A percentile compares a stretch with the other conserved stretches of the same genome.
Evolutionary conservation across 2,113 vertebrate species (phyloP).

Genomic region (Odocoileus hemionus): DNA sequence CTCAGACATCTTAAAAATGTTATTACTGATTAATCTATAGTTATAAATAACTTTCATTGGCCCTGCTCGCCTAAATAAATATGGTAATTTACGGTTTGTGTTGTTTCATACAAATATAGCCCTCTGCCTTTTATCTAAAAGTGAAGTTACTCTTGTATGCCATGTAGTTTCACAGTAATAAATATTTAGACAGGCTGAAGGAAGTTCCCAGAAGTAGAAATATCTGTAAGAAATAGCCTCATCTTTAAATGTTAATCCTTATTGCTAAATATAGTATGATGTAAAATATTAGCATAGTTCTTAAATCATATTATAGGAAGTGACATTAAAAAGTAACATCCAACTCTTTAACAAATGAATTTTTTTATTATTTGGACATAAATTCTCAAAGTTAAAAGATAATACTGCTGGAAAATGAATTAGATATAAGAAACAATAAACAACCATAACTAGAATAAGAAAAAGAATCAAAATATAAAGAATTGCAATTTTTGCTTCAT

Average conservation of each 20-base stretch:
- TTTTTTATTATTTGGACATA: neutral
- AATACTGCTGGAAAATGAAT: neutral
- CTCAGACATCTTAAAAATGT: conserved; percentile 57
- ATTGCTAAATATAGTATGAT: neutral
- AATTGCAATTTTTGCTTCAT: neutral
- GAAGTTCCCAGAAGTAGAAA: neutral
- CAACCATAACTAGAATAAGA: neutral
- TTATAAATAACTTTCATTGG: conserved; percentile 68
- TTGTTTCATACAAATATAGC: conserved; percentile 29
- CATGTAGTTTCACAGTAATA: conserved; percentile 23
- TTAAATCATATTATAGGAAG: neutral
- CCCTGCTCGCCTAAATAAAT: conserved; percentile 51
- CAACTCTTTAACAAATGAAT: neutral
- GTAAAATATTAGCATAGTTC: neutral
- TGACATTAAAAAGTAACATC: neutral
- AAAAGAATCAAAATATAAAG: neutral
- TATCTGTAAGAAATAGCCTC: neutral
- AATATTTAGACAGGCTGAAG: neutral
- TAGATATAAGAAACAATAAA: neutral
- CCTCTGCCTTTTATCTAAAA: conserved; percentile 34
- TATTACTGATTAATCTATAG: conserved; percentile 65
- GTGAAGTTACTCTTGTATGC: neutral
- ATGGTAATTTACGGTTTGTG: conserved; percentile 57
- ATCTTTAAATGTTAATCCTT: neutral
- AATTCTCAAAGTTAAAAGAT: conserved; percentile 7